Evolutionary conservation across 1,140 invertebrate genomes (phyloP).

Genomic region (Trypoxylus dichotomus): DNA sequence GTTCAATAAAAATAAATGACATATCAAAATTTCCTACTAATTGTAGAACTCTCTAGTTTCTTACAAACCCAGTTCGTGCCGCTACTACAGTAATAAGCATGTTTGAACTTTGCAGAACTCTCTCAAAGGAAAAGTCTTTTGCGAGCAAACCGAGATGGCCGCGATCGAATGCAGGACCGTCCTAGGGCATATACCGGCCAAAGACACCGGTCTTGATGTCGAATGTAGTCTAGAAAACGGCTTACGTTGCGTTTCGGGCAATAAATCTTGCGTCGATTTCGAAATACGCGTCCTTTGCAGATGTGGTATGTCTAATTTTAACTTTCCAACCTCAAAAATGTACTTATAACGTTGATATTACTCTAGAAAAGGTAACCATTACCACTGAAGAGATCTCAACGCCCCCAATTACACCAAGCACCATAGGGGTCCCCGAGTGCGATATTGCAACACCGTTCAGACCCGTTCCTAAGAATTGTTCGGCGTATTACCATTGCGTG

Average conservation of each 20-base stretch:
- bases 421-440: constrained; percentile 47
- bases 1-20: no score
- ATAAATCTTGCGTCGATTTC: constrained; percentile 65
- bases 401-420: not conserved
- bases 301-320: constrained; percentile 54
- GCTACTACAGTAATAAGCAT: no score
- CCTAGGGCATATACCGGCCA: constrained; percentile 61
- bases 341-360: not conserved
- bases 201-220: constrained; percentile 71
- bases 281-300: constrained; percentile 73
- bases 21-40: no score
- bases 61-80: no score
- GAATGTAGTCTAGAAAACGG: constrained; percentile 74
- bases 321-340: not conserved
- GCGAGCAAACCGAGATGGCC: constrained; percentile 62
- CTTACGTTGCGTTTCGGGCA: constrained; percentile 62
- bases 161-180: constrained; percentile 75
- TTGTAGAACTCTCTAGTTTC: no score
- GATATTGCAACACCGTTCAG: constrained; percentile 53
- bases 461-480: constrained; percentile 60
- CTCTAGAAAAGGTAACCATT: not conserved
- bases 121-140: constrained; percentile 56
- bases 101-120: constrained; percentile 41
- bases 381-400: constrained; percentile 14
- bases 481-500: constrained; percentile 63